These are phyloP conservation scores for Phocides pigmalion DNA, from an alignment of 1,140 invertebrate genomes.

Conservation along the genomic window DNA sequence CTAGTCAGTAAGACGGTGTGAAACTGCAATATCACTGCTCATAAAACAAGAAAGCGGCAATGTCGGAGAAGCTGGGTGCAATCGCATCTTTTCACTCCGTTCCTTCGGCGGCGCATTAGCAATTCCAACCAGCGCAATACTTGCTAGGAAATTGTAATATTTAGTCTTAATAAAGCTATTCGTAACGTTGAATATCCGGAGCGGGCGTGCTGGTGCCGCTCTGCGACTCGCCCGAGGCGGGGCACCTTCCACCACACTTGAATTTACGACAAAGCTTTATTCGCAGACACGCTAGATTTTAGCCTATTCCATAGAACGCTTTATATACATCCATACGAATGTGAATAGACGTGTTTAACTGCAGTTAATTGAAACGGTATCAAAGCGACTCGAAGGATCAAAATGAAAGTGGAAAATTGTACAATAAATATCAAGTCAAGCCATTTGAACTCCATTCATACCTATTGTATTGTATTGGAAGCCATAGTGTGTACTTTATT, in stretches of 20 bases:
- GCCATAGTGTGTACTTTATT: constrained; percentile 62
- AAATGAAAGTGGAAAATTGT: constrained; percentile 56
- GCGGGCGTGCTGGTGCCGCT: constrained; percentile 57
- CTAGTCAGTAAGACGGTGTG: constrained; percentile 59
- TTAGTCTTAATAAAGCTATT: constrained; percentile 81
- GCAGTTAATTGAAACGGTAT: constrained; percentile 50
- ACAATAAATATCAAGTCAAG: constrained; percentile 56
- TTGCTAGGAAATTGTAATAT: constrained; percentile 77
- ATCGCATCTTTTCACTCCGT: constrained; percentile 72
- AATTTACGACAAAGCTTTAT: constrained; percentile 71
- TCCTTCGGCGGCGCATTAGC: constrained; percentile 67
- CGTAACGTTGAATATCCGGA: constrained; percentile 74
- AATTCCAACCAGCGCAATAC: constrained; percentile 74
- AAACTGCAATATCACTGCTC: constrained; percentile 74
- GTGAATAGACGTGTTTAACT: constrained; percentile 41
- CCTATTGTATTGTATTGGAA: constrained; percentile 45
- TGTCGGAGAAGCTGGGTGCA: constrained; percentile 49
- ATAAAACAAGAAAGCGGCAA: constrained; percentile 63
- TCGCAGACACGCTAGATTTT: constrained; percentile 56
- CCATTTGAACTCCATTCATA: constrained; percentile 46
- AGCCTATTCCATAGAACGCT: constrained; percentile 46
- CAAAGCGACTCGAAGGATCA: constrained; percentile 35
- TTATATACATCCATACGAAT: constrained; percentile 43
- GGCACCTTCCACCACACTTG: constrained; percentile 41
- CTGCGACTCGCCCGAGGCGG: constrained; percentile 52